A percentile compares a stretch with the other conserved stretches of the same genome.
Conservation (phyloP, 1,140 invertebrate genomes). For the Tetramorium parvispinum region DNA sequence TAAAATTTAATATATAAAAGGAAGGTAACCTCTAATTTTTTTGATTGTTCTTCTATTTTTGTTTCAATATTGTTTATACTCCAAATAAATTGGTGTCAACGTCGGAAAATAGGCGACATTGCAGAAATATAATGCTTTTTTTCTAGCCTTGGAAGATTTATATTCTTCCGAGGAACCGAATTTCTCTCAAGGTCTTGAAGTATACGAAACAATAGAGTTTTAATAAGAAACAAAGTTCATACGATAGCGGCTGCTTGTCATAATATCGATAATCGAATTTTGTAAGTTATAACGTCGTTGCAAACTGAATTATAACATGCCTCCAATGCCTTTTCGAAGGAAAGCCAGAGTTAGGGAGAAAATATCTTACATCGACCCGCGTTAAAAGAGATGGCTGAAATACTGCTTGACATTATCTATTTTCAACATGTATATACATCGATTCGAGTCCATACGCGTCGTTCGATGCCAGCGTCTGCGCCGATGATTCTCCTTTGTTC, state of each 20-base stretch:
- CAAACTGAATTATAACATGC: not conserved
- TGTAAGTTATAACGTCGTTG: not conserved
- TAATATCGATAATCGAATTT: slow-evolving; percentile 51
- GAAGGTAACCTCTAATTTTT: slow-evolving; percentile 32
- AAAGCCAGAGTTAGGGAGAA: not conserved
- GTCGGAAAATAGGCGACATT: not conserved
- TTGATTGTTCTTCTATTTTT: not conserved
- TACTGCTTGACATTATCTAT: slow-evolving; percentile 27
- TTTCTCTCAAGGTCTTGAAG: not conserved
- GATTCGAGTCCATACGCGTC: not conserved
- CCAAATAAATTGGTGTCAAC: not conserved
- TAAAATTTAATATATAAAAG: not conserved
- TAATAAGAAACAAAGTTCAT: not conserved
- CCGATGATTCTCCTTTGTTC: slow-evolving; percentile 44
- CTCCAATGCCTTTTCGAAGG: not conserved
- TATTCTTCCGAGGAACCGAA: not conserved
- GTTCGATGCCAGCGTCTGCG: slow-evolving; percentile 21
- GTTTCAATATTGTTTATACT: slow-evolving; percentile 8
- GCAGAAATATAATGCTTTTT: not conserved
- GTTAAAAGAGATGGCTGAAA: slow-evolving; percentile 3
- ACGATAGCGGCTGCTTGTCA: not conserved
- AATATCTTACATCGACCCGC: not conserved
- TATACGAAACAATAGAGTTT: not conserved
- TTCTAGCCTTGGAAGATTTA: not conserved
- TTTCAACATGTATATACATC: slow-evolving; percentile 10